phyloP scores from a whole-genome alignment of 2,888 invertebrate genomes.

The Agrotis ipsilon region DNA sequence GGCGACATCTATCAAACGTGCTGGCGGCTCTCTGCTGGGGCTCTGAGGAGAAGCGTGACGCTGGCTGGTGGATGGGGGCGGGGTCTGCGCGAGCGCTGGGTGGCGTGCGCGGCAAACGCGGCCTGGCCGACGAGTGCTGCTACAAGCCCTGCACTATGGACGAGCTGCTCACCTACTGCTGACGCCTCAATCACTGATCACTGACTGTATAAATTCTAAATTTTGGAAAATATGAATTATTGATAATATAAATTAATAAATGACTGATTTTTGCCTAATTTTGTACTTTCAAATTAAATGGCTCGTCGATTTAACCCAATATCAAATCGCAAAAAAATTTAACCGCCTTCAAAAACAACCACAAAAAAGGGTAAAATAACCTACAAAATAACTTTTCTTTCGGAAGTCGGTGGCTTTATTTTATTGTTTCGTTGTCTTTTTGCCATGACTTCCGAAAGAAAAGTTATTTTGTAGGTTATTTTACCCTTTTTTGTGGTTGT shows the following conservation, averaged over 20 bases:
- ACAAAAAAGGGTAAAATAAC: too few species aligned
- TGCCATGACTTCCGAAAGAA: too few species aligned
- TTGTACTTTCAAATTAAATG: too few species aligned
- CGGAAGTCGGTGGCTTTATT: too few species aligned
- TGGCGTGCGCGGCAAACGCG: constrained; percentile 56
- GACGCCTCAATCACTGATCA: not conserved
- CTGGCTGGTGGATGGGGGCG: constrained; percentile 35
- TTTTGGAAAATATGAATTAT: not conserved
- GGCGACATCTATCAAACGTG: constrained; percentile 39
- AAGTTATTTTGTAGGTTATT: too few species aligned
- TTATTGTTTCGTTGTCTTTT: too few species aligned
- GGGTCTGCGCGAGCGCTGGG: constrained; percentile 14
- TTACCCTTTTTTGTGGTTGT: too few species aligned
- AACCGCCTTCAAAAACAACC: too few species aligned
- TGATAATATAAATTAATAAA: constrained; percentile 41
- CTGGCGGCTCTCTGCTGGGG: constrained; percentile 41
- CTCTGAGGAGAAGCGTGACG: constrained; percentile 47
- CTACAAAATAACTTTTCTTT: too few species aligned
- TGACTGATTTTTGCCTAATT: not conserved
- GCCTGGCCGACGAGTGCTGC: constrained; percentile 70
- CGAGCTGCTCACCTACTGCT: constrained; percentile 66
- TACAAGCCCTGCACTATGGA: constrained; percentile 66
- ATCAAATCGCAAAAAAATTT: too few species aligned
- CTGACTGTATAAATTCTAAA: constrained; percentile 5
- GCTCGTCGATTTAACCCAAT: too few species aligned